Evolutionary conservation across 2,113 vertebrate genomes (phyloP), one percentile per base, ranked within the genome.

Genomic region (Crocuta crocuta): DNA sequence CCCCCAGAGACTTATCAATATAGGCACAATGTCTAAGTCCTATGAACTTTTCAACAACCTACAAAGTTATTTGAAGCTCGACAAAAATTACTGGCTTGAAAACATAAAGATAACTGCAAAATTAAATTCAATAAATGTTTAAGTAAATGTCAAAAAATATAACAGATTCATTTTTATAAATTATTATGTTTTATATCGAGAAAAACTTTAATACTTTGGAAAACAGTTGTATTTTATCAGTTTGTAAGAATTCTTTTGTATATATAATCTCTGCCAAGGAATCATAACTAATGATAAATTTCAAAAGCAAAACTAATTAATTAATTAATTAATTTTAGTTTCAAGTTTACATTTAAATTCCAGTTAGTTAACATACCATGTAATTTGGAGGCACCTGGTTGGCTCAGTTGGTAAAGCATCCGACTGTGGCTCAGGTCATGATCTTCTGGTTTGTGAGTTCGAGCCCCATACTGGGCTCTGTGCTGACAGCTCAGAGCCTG

Each of bases 181-280:
- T 83, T 61, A 74, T 87, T 61, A 66, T 1, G 58, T 71, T 97
- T 85, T 95, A 1, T 73, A 43, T 53, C 66, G 39, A 63, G 87
- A 74, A 79, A 95, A 58, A 83, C 2, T 45, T 78, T 4, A 91
- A 28, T 81, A 73, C 10, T 68, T 92, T 73, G 45, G 65, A 15
- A 85, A 91, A 81, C 39, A 17, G 19, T 89, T 90, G 31, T 33
- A 55, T n/a, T 84, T 7, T 55, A 86, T 48, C 8, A 28, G 23
- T 65, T 91, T 95, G 7, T 81, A 96, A 95, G 73, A 78, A 86
- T 78, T 82, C 4, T 33, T 68, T 26, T 93, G 13, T 83, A 68
- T 97, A 78, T 92, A 71, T 55, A 81, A 58, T 68, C n/a, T 91
- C 26, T 97, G 35, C 7, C 71, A 66, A 93, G 43, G 91, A 82